Evolutionary conservation across 2,888 invertebrate species (phyloP).

Genomic region (Melanostoma scalare): DNA sequence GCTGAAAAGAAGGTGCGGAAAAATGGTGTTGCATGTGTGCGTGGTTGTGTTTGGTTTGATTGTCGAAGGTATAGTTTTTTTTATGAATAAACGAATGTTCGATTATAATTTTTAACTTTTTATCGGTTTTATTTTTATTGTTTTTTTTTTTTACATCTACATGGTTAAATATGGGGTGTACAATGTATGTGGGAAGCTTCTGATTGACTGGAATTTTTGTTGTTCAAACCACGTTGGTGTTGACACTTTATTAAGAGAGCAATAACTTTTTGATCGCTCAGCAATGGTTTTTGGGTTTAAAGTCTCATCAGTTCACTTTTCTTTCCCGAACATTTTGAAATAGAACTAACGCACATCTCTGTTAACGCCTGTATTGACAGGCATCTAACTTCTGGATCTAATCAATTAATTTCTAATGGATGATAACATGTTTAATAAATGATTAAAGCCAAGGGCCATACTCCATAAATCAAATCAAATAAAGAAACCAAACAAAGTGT

Average conservation of each 20-base stretch:
- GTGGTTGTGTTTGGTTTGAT: conserved; percentile 2
- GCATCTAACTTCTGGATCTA: too few species aligned
- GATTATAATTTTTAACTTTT: conserved; percentile 15
- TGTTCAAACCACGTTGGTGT: conserved; percentile 18
- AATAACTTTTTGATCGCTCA: too few species aligned
- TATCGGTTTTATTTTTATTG: conserved; percentile 9
- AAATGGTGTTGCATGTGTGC: neutral
- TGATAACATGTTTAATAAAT: too few species aligned
- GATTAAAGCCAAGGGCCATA: too few species aligned
- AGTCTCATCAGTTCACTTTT: too few species aligned
- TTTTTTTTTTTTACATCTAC: conserved; percentile 18
- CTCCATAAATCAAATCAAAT: too few species aligned
- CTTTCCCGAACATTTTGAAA: too few species aligned
- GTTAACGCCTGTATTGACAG: too few species aligned
- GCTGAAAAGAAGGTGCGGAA: conserved; percentile 19
- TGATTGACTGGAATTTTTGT: conserved; percentile 1
- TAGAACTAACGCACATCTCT: too few species aligned
- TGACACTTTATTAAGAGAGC: conserved; percentile 9
- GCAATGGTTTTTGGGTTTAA: too few species aligned
- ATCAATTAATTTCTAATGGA: too few species aligned
- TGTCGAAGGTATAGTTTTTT: neutral
- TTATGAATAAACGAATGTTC: conserved; percentile 36
- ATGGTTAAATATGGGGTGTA: conserved; percentile 26
- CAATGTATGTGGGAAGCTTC: conserved; percentile 32
- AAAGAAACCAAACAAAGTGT: too few species aligned